Evolutionary conservation across 2,888 invertebrate genomes (phyloP), one percentile per base, ranked within the genome.

Genomic region (Clistopyga incitator): DNA sequence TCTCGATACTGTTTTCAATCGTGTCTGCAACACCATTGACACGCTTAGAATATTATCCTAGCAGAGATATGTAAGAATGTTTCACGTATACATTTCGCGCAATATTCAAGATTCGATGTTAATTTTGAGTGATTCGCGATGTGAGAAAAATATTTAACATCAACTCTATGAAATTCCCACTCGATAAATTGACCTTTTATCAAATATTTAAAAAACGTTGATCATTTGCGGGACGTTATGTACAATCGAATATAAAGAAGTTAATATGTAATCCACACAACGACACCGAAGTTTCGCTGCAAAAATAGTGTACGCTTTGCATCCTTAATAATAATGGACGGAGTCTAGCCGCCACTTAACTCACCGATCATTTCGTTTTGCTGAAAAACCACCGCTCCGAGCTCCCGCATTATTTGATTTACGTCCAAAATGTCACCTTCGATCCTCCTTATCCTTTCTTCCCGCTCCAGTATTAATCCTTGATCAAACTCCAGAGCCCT

Each of bases 361-460:
- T 95, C 93, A 98, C 98, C 97, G 85, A 98, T 95, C 74, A 94
- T 93, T 89, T 96, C 95, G 15, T 95, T 95, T 92, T 98, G 98
- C 85, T 95, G 94, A 87, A 95, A 94, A n/a, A 97, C 96, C 92
- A 97, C 93, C 11, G 94, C 95, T 1, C 96, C 95, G 47, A 98
- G 93, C 64, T 97, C 96, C 78, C 95, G 95, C 96, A 98, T 97
- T 84, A 98, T 97, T 92, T 96, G 95, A 92, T 97, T 97, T 6
- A 97, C 96, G 92, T 98, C 97, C 82, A 98, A 93, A 72, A 98
- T 96, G 91, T 97, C 96, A 0, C 96, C 95, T 92, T 98, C 98
- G 68, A 98, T 96, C 91, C 96, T 95, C 88, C 95, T 95, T 85
- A 98, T 96, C 90, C 97, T 96, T 11, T 96, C 95, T 90, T 98